A percentile compares a stretch with the other conserved stretches of the same genome.
Evolutionary conservation across 1,140 invertebrate species (phyloP).

Genomic region (Lordiphosa stackelbergi): DNA sequence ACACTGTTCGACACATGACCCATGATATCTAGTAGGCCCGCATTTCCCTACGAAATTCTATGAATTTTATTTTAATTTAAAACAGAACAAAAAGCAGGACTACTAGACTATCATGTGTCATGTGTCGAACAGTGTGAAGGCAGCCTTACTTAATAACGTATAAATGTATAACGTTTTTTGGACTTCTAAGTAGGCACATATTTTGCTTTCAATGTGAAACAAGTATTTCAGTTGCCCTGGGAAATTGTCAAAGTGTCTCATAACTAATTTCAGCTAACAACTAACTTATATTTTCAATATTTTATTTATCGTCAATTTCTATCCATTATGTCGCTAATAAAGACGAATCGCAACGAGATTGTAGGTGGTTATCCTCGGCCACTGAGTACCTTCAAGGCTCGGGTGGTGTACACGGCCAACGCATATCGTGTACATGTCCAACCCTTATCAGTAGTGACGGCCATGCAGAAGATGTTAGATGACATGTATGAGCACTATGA

Average conservation of each 20-base stretch:
- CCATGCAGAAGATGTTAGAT: constrained; percentile 76
- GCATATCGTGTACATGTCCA: constrained; percentile 81
- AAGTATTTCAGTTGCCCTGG: constrained; percentile 53
- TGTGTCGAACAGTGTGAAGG: too few species aligned
- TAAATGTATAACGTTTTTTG: too few species aligned
- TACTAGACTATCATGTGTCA: too few species aligned
- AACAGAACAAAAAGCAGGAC: too few species aligned
- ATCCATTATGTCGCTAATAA: constrained; percentile 29
- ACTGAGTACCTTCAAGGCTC: constrained; percentile 30
- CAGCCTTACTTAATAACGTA: too few species aligned
- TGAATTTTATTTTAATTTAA: too few species aligned
- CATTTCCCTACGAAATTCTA: too few species aligned
- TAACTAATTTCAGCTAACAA: not conserved
- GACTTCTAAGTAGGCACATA: constrained; percentile 39
- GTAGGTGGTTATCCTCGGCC: too few species aligned
- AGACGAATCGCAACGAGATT: too few species aligned
- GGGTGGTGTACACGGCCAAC: constrained; percentile 49
- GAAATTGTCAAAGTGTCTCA: constrained; percentile 63
- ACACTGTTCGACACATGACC: too few species aligned
- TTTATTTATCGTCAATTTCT: not conserved
- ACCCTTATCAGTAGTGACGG: constrained; percentile 73
- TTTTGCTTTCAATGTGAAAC: constrained; percentile 60
- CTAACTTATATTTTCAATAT: not conserved
- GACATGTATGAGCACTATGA: constrained; percentile 80
- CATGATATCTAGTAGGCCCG: too few species aligned